Evolutionary conservation across 2,888 invertebrate species (phyloP).

Genomic region (Deilephila elpenor): DNA sequence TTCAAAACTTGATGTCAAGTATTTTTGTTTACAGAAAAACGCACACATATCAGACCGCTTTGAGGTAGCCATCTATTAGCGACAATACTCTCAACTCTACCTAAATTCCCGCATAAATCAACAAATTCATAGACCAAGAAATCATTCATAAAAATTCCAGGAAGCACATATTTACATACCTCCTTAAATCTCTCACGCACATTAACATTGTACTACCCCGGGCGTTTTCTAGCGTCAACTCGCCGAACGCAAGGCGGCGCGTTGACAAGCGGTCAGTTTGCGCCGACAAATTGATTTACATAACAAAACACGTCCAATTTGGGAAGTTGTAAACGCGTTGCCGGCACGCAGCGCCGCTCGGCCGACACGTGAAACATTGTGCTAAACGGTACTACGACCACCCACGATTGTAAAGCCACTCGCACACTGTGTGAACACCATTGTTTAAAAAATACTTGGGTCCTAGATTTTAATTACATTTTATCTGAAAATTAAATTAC

Average conservation of each 20-base stretch:
- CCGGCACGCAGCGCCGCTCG: conserved; percentile 13
- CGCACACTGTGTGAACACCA: background rate
- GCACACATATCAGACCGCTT: too few species aligned
- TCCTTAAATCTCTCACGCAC: background rate
- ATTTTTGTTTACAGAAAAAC: too few species aligned
- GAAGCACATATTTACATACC: too few species aligned
- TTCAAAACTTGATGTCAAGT: too few species aligned
- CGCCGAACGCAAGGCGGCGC: background rate
- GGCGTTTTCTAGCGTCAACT: background rate
- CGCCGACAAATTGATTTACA: conserved; percentile 20
- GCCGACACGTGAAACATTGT: conserved; percentile 4
- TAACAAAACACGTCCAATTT: conserved; percentile 23
- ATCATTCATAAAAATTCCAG: too few species aligned
- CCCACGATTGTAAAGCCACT: background rate
- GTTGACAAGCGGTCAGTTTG: background rate
- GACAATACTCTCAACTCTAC: too few species aligned
- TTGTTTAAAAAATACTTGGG: background rate
- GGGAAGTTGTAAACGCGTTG: conserved; percentile 15
- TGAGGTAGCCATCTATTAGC: too few species aligned
- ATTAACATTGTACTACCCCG: background rate
- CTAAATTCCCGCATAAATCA: too few species aligned
- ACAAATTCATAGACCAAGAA: too few species aligned
- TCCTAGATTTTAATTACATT: too few species aligned
- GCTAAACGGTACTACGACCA: conserved; percentile 13
- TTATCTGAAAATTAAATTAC: too few species aligned